phyloP scores from a whole-genome alignment of 2,797 vertebrate genomes.

The Semotilus atromaculatus region DNA sequence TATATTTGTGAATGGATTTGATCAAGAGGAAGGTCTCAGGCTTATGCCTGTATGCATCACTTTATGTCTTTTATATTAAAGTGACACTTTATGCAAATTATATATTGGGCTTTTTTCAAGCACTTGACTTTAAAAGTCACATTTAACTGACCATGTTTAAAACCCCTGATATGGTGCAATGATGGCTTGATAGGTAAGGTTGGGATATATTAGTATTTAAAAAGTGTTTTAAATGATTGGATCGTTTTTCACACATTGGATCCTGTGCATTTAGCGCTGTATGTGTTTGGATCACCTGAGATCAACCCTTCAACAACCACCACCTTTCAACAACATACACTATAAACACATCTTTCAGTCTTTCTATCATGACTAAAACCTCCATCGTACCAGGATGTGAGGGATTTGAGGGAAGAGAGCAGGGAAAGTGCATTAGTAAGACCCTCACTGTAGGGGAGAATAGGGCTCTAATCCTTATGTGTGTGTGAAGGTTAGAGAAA shows the following conservation, averaged over 20 bases:
- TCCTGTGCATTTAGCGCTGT: not conserved
- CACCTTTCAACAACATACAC: not conserved
- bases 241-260: not conserved
- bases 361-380: constrained; percentile 12
- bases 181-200: not conserved
- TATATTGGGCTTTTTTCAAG: not conserved
- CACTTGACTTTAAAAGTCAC: not conserved
- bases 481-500: constrained; percentile 67
- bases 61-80: no score
- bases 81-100: no score
- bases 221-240: not conserved
- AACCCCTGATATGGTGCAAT: not conserved
- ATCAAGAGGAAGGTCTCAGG: not conserved
- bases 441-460: constrained; percentile 55
- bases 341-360: not conserved
- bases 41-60: not conserved
- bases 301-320: not conserved
- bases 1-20: not conserved
- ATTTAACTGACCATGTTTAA: not conserved
- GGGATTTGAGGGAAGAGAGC: constrained; percentile 3
- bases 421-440: constrained; percentile 27
- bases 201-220: not conserved
- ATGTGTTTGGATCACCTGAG: not conserved
- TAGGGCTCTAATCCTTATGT: constrained; percentile 63
- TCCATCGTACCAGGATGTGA: not conserved